Percentiles rank a stretch among this genome's conserved stretches.
Evolutionary conservation across 1,140 invertebrate species (phyloP).

Genomic region (Papilio machaon): DNA sequence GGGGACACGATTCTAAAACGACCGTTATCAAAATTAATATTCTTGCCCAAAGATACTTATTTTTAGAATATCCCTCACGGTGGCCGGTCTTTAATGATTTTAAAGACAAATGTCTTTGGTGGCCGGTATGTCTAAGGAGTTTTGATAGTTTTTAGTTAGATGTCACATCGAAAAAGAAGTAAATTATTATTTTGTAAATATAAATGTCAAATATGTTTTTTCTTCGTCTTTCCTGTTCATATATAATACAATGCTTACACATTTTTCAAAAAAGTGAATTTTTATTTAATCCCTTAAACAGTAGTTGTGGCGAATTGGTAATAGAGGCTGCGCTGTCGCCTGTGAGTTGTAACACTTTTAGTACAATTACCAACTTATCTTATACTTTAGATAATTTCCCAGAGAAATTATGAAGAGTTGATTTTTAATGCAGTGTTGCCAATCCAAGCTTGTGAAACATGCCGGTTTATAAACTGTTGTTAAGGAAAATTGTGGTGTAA

Average conservation of each 20-base stretch:
- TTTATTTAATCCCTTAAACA: too few species aligned
- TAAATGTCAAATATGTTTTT: too few species aligned
- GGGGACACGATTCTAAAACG: conserved; percentile 25
- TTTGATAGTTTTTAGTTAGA: too few species aligned
- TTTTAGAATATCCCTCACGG: neutral
- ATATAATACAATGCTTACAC: too few species aligned
- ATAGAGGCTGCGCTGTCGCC: neutral
- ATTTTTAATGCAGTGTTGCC: neutral
- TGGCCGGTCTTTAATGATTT: conserved; percentile 2
- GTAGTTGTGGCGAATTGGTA: conserved; percentile 4
- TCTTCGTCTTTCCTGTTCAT: too few species aligned
- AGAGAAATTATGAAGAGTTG: neutral
- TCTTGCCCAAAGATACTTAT: conserved; percentile 14
- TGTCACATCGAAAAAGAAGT: too few species aligned
- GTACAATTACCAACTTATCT: neutral
- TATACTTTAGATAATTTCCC: neutral
- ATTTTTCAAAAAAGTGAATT: too few species aligned
- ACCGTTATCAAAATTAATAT: conserved; percentile 27
- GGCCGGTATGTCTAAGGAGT: too few species aligned
- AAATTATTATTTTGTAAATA: too few species aligned
- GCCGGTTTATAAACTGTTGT: neutral
- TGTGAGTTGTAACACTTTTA: neutral
- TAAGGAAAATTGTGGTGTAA: neutral
- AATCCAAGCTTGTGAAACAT: neutral
- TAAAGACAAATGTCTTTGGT: too few species aligned